Evolutionary conservation across 37 sponge, comb jelly and placozoan species (phyloP).

Genomic region (Eunapius fragilis): DNA sequence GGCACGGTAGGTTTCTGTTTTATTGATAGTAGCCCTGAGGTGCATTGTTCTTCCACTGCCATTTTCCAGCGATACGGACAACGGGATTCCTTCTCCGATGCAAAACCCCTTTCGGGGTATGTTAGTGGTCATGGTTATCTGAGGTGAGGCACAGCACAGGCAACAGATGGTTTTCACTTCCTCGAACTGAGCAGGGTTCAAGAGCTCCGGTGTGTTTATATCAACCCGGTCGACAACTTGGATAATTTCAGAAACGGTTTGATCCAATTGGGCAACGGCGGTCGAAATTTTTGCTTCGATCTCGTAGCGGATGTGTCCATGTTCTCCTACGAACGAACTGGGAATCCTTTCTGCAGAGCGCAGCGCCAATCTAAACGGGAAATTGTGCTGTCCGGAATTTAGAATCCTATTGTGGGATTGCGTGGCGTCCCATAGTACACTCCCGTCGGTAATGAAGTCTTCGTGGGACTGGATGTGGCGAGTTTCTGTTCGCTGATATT

Average conservation of each 20-base stretch:
- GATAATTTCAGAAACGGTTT: conserved; percentile 15
- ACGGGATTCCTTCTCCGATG: conserved; percentile 45
- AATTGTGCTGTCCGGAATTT: conserved; percentile 34
- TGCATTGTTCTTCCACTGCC: conserved; percentile 34
- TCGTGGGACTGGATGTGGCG: conserved; percentile 27
- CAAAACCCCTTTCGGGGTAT: conserved; percentile 61
- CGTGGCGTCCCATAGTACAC: conserved; percentile 29
- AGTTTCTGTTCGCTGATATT: conserved; percentile 47
- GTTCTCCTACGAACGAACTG: conserved; percentile 14
- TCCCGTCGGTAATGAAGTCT: conserved; percentile 4
- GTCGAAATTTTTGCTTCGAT: conserved; percentile 46
- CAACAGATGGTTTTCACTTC: conserved; percentile 63
- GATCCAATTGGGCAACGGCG: conserved; percentile 49
- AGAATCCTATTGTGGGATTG: conserved; percentile 5
- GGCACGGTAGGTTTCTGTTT: conserved; percentile 30
- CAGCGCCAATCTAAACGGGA: conserved; percentile 33
- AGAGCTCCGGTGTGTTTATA: conserved; percentile 38
- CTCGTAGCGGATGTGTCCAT: conserved; percentile 59
- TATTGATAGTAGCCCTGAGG: conserved; percentile 20
- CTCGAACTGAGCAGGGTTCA: conserved; percentile 14
- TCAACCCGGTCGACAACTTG: conserved; percentile 48
- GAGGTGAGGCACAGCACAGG: conserved; percentile 76
- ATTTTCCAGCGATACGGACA: conserved; percentile 46
- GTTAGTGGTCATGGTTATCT: conserved; percentile 35
- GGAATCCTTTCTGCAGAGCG: conserved; percentile 24